Evolutionary conservation across 1,140 invertebrate genomes (phyloP).

Genomic region (Liolophura sinensis): DNA sequence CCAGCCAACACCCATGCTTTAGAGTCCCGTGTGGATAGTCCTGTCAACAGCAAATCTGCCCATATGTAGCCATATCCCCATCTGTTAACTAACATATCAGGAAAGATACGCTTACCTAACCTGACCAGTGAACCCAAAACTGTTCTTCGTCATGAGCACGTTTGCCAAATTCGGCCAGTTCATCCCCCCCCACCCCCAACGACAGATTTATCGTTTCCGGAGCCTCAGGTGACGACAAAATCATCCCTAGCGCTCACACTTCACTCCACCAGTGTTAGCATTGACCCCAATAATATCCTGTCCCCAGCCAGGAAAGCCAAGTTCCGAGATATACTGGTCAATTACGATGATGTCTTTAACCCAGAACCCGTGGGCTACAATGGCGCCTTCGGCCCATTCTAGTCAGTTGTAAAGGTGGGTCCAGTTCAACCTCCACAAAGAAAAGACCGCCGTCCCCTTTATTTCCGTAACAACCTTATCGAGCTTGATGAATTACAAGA

Average conservation of each 20-base stretch:
- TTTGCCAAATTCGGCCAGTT: conserved; percentile 18
- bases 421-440: conserved; percentile 29
- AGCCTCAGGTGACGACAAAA: too few relatives aligned
- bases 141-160: conserved; percentile 23
- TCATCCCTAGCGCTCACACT: too few relatives aligned
- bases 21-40: conserved; percentile 7
- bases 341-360: conserved; percentile 22
- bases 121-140: conserved; percentile 13
- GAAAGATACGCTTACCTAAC: conserved; percentile 23
- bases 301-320: conserved; percentile 6
- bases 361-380: conserved; percentile 32
- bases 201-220: too few relatives aligned
- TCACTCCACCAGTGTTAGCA: too few relatives aligned
- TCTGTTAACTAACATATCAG: conserved; percentile 10
- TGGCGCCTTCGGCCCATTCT: too few relatives aligned
- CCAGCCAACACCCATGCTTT: conserved; percentile 5
- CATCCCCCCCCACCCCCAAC: too few relatives aligned
- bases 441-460: conserved; percentile 26
- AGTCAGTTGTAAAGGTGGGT: conserved; percentile 29
- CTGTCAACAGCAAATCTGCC: not conserved
- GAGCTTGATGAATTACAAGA: conserved; percentile 24
- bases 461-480: conserved; percentile 16
- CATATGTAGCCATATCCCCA: conserved; percentile 8
- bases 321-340: conserved; percentile 8
- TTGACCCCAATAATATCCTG: conserved; percentile 27